Conservation (phyloP, 2,113 vertebrate genomes). For the Apeltes quadracus region DNA sequence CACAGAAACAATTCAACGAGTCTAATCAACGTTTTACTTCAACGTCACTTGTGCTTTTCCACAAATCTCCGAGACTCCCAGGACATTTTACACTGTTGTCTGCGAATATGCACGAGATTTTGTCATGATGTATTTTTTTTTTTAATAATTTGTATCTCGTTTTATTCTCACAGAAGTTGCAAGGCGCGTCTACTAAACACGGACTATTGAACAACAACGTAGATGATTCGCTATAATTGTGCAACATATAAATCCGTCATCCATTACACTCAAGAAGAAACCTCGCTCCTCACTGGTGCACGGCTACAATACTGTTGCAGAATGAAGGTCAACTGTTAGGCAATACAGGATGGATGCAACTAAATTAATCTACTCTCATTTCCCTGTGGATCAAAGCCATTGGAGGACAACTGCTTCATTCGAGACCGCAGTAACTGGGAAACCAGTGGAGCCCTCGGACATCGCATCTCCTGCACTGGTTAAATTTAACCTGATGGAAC, state of each 20-base stretch:
- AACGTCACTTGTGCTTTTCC: background rate
- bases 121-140: too few species aligned
- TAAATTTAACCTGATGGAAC: constrained; percentile 12
- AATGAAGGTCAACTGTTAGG: constrained; percentile 34
- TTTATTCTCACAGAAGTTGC: constrained; percentile 13
- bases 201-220: background rate
- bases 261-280: constrained; percentile 9
- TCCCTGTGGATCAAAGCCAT: constrained; percentile 51
- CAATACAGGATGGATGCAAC: constrained; percentile 24
- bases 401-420: constrained; percentile 42
- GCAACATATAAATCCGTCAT: constrained; percentile 20
- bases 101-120: constrained; percentile 9
- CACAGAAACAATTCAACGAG: constrained; percentile 19
- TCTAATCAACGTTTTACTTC: constrained; percentile 24
- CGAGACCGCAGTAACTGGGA: constrained; percentile 23
- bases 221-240: constrained; percentile 1
- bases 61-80: constrained; percentile 7
- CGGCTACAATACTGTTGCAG: constrained; percentile 36
- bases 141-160: background rate
- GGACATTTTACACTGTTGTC: constrained; percentile 27
- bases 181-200: constrained; percentile 22
- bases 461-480: constrained; percentile 9
- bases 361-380: constrained; percentile 40
- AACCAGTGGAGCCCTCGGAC: constrained; percentile 39
- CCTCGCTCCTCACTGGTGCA: constrained; percentile 1